These are phyloP conservation scores for Rhabdomys pumilio DNA, from an alignment of 2,797 vertebrate genomes.

Conservation along the genomic window DNA sequence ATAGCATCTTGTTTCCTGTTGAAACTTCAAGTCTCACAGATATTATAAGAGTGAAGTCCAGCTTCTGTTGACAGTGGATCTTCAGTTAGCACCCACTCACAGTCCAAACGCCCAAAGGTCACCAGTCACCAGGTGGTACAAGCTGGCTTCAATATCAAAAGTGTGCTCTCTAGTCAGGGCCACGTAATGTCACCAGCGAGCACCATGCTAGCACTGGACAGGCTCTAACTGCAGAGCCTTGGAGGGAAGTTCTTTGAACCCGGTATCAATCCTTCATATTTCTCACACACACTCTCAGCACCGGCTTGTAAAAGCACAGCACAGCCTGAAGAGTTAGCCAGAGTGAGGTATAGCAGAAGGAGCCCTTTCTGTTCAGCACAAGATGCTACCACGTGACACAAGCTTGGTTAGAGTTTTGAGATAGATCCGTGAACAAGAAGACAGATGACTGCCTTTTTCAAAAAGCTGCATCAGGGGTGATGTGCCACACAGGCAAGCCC, in stretches of 20 bases:
- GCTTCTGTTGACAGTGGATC: background rate
- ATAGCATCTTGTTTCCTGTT: background rate
- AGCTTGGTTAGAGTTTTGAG: background rate
- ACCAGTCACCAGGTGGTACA: no score
- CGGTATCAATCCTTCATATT: background rate
- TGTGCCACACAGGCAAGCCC: background rate
- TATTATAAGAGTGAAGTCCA: background rate
- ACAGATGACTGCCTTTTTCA: background rate
- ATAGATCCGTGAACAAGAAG: background rate
- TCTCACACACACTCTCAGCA: background rate
- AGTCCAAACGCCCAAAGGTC: background rate
- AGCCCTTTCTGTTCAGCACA: background rate
- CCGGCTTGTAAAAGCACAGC: background rate
- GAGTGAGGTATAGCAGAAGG: background rate
- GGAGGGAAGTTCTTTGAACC: background rate
- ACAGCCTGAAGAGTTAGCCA: background rate
- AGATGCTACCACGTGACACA: background rate
- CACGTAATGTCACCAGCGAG: background rate
- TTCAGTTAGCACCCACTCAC: background rate
- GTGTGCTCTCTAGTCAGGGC: background rate
- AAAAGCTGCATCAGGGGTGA: background rate
- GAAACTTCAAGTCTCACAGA: background rate
- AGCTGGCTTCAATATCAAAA: background rate
- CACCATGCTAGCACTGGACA: background rate
- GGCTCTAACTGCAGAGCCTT: background rate